Evolutionary conservation across 2,113 vertebrate species (phyloP).

Genomic region (Dicaeum eximium): DNA sequence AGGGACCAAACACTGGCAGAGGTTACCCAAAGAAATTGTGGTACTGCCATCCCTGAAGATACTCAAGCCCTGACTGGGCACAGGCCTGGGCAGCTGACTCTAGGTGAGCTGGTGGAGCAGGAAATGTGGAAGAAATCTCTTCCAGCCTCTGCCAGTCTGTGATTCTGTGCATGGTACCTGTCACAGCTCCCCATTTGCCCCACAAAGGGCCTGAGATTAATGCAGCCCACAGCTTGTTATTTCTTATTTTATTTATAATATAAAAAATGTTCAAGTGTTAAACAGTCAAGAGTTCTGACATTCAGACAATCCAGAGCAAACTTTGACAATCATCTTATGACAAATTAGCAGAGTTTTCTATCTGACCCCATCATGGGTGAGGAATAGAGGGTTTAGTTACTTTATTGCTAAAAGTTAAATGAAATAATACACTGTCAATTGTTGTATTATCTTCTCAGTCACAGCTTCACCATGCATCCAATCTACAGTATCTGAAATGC

Average conservation of each 20-base stretch:
- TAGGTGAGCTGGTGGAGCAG: neutral
- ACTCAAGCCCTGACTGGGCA: neutral
- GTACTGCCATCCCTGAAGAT: neutral
- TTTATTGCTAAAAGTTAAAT: slow-evolving; percentile 98
- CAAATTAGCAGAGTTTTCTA: slow-evolving; percentile 89
- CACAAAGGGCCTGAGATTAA: slow-evolving; percentile 28
- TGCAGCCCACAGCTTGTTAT: slow-evolving; percentile 62
- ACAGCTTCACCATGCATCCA: slow-evolving; percentile 99
- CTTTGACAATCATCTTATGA: slow-evolving; percentile 89
- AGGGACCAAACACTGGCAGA: neutral
- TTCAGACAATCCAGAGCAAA: slow-evolving; percentile 77
- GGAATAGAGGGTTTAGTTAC: slow-evolving; percentile 72
- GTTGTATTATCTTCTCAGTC: slow-evolving; percentile 87
- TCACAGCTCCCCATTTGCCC: neutral
- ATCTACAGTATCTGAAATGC: slow-evolving; percentile 94
- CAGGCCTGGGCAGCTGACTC: neutral
- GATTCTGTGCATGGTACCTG: neutral
- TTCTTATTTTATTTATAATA: slow-evolving; percentile 83
- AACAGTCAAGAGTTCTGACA: slow-evolving; percentile 81
- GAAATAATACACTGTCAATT: slow-evolving; percentile 91
- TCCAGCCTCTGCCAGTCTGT: neutral
- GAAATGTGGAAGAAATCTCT: neutral
- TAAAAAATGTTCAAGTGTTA: slow-evolving; percentile 86
- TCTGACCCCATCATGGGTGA: slow-evolving; percentile 82
- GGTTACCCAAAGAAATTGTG: neutral